Percentiles rank a stretch among this genome's conserved stretches.
phyloP scores from a whole-genome alignment of 2,797 vertebrate genomes.

The Gobionotothen gibberifrons region DNA sequence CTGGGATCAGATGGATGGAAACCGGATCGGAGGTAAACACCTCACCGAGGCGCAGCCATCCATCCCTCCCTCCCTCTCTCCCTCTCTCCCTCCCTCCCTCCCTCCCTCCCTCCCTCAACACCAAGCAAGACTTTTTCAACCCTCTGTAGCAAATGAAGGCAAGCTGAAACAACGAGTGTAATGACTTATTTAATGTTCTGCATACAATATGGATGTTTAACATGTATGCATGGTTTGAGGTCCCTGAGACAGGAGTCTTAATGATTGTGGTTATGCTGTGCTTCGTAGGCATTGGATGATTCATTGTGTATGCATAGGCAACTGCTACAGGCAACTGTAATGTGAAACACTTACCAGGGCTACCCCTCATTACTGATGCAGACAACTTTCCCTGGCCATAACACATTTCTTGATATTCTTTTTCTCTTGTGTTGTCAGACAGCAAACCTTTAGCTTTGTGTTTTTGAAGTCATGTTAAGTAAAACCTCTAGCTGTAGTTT shows the following conservation, averaged over 20 bases:
- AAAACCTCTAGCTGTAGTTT: neutral
- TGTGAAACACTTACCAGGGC: neutral
- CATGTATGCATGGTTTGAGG: slow-evolving; percentile 28
- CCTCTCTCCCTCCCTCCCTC: neutral
- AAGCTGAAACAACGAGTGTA: slow-evolving; percentile 1
- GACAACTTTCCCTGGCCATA: neutral
- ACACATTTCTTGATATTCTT: neutral
- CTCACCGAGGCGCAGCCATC: neutral
- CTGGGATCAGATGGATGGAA: slow-evolving; percentile 19
- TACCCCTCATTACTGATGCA: slow-evolving; percentile 10
- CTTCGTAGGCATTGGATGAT: slow-evolving; percentile 34
- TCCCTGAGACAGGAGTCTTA: slow-evolving; percentile 19
- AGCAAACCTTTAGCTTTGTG: neutral
- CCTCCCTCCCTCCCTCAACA: neutral
- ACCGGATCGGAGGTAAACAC: slow-evolving; percentile 30
- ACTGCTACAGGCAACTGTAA: slow-evolving; percentile 8
- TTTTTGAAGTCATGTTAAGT: neutral
- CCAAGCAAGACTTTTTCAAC: slow-evolving; percentile 6
- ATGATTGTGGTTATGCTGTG: slow-evolving; percentile 8
- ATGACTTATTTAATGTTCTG: slow-evolving; percentile 28
- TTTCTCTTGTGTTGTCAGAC: neutral
- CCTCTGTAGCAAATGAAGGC: neutral
- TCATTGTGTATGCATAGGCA: slow-evolving; percentile 22
- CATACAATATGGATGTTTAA: slow-evolving; percentile 24
- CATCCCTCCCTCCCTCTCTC: neutral